These are phyloP conservation scores for Mergus octosetaceus DNA, from an alignment of 2,797 vertebrate species.

Conservation along the genomic window DNA sequence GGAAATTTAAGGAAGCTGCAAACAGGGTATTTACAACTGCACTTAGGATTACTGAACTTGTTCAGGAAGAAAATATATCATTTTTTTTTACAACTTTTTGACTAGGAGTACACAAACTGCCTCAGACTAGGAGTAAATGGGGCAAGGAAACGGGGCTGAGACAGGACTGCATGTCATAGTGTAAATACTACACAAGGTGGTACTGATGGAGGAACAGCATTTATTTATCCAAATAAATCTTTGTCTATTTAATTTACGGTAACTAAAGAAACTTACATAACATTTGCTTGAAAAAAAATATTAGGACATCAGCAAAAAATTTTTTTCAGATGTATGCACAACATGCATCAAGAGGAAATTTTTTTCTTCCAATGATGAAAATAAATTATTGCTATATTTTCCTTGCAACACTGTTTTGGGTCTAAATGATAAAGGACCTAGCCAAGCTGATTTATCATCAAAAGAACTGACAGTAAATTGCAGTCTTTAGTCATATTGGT, in stretches of 20 bases:
- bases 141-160: background rate
- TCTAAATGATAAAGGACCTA: background rate
- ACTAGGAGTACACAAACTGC: background rate
- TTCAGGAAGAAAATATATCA: accelerated
- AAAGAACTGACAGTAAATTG: background rate
- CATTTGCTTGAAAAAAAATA: background rate
- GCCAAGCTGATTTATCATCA: background rate
- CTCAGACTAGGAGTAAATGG: background rate
- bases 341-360: background rate
- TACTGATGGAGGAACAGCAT: accelerated
- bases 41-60: background rate
- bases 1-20: background rate
- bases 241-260: background rate
- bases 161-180: accelerated
- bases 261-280: background rate
- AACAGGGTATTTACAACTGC: background rate
- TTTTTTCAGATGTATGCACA: background rate
- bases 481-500: background rate
- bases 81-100: background rate
- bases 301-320: background rate
- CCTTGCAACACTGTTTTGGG: background rate
- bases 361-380: background rate
- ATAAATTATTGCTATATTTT: background rate
- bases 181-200: background rate
- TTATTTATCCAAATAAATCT: background rate